Percentiles rank a stretch among this genome's conserved stretches.
Conservation (phyloP, 92 coral and sea anemone species). For the Actinernus sp. region DNA sequence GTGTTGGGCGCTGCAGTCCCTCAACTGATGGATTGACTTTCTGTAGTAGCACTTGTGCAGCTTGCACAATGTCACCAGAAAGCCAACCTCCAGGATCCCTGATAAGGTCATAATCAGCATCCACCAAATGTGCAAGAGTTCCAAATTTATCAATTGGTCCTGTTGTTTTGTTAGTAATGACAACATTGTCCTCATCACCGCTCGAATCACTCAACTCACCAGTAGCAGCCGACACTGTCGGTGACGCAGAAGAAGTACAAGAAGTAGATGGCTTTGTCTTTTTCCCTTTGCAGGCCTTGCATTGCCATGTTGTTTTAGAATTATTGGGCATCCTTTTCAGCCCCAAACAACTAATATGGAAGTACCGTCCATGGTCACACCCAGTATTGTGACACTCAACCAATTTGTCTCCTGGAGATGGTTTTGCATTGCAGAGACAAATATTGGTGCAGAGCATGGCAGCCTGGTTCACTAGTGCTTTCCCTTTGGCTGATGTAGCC, state of each 20-base stretch:
- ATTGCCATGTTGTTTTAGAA: constrained; percentile 30
- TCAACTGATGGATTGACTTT: background rate
- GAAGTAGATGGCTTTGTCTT: background rate
- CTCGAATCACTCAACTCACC: too few relatives aligned
- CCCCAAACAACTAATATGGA: constrained; percentile 30
- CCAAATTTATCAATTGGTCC: constrained; percentile 16
- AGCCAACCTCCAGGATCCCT: constrained; percentile 30
- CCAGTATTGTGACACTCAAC: constrained; percentile 21
- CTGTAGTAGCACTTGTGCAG: constrained; percentile 8
- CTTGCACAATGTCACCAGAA: constrained; percentile 16
- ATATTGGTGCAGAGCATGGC: constrained; percentile 16
- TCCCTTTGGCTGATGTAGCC: background rate
- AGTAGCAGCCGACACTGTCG: background rate
- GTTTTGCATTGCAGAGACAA: constrained; percentile 25
- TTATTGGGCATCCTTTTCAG: constrained; percentile 48
- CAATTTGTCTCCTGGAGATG: constrained; percentile 38
- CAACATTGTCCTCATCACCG: background rate
- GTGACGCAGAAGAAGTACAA: background rate
- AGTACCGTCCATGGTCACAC: constrained; percentile 26
- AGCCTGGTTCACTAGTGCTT: constrained; percentile 4
- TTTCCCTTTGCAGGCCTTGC: background rate
- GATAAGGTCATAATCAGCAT: constrained; percentile 3
- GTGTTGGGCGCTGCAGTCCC: constrained; percentile 1
- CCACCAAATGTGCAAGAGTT: constrained; percentile 8
- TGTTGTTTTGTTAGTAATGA: background rate